Conservation (phyloP, 2,113 vertebrate genomes). For the Todiramphus saurophagus region DNA sequence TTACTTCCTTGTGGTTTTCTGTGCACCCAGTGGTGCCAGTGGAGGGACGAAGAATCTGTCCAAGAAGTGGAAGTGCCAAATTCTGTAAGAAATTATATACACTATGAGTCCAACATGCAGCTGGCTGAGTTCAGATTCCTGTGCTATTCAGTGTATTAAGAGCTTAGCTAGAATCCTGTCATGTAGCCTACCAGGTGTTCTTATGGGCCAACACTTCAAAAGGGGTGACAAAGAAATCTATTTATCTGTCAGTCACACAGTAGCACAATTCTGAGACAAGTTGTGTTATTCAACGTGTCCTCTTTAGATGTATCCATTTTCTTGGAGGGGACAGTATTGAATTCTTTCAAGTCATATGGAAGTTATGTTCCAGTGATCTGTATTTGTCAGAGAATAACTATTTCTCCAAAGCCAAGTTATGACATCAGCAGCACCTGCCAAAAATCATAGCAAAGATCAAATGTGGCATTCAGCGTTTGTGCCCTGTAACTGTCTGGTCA, state of each 20-base stretch:
- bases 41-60: neutral
- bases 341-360: conserved; percentile 14
- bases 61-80: conserved; percentile 4
- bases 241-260: neutral
- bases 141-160: conserved; percentile 2
- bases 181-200: conserved; percentile 1
- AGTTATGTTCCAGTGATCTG: conserved; percentile 20
- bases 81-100: conserved; percentile 15
- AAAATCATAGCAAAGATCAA: conserved; percentile 59
- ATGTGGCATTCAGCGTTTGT: conserved; percentile 39
- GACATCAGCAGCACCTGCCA: conserved; percentile 56
- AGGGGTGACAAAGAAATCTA: neutral
- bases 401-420: conserved; percentile 49
- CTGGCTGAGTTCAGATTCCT: conserved; percentile 20
- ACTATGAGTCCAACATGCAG: neutral
- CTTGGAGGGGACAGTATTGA: neutral
- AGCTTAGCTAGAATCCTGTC: conserved; percentile 46
- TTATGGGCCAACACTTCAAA: conserved; percentile 11
- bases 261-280: neutral
- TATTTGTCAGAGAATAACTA: conserved; percentile 55
- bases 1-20: neutral
- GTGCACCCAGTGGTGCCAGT: neutral
- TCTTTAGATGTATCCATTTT: neutral
- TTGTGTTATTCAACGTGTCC: neutral
- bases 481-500: conserved; percentile 32